Base-by-base conservation (phyloP, 2,797 vertebrate genomes). In the Acanthurus tractus region DNA sequence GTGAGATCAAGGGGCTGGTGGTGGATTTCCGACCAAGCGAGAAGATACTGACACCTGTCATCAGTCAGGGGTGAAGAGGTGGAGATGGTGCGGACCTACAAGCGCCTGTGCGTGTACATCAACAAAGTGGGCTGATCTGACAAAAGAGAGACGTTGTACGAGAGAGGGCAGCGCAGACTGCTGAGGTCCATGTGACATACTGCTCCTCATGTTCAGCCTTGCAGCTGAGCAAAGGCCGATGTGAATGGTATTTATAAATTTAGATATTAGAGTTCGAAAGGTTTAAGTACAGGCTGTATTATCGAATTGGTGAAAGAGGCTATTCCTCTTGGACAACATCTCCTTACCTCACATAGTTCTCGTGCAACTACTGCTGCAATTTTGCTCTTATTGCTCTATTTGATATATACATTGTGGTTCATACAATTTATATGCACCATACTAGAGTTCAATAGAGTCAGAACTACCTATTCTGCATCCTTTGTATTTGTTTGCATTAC, bases 1-100 rank as follows among this genome's bases (percentile, higher is more conserved):
- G 76, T 36, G 66, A 90, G 86, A 92, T 90, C 84, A 93, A 92
- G 88, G 86, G 78, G 83, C 71, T 70, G 53, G 54, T 79, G 76
- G 81, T 85, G 76, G 81, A 88, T 90, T 91, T 90, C 81, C 70
- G 74, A 74, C 77, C 62, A 82, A 81, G 74, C 61, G 61, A 88
- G 85, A 70, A 85, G 82, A 87, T 85, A 89, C 92, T 88, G 91
- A 90, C 86, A 88, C 86, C 84, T 90, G 88, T 88, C 90, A 91
- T 88, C 84, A 86, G 84, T 87, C 65, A 57, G 29, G 73, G 81
- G 83, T 82, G 79, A 82, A 78, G 71, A 89, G 89, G 83, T 91
- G 79, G 64, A 86, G 84, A 86, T 80, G 74, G 78, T 79, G 69
- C 73, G 82, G 83, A 88, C 88, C 86, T 82, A 86, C 85, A 69